Evolutionary conservation across 1,140 invertebrate genomes (phyloP), one percentile per base, ranked within the genome.

Genomic region (Ceratina australensis): DNA sequence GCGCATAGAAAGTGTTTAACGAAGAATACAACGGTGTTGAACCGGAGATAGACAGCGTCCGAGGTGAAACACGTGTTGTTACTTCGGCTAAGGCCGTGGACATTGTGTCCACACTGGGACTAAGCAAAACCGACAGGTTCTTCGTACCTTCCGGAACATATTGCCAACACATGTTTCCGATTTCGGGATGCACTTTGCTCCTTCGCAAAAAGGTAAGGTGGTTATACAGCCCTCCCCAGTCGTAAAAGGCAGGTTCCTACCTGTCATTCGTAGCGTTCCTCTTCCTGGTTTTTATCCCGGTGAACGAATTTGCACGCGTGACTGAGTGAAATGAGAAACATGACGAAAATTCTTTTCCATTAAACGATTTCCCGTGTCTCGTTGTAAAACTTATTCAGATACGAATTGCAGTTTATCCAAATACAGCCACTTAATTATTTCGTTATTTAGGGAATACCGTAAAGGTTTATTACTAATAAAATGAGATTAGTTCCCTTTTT

Each of bases 11-110:
- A 59, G 64, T 83, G 60, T 82, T 80, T 63, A 65, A 78, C 74
- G 22, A 13, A 67, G 68, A 73, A 72, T 80, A 26, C 67, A 26
- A 52, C 67, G 20, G 63, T 1, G 1, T 20, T 26, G 20, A 50
- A 13, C 18, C 28, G 2, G 10, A 42, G 33, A 0, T 50, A 64
- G 60, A 33, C 63, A 78, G 56, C 68, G 22, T 50, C 8, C 8
- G 18, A 5, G n/a, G 64, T 47, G 49, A 22, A 72, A 77, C 78
- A 80, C 69, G 78, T 74, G 81, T 78, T 74, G 81, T 78, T 73
- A 16, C 42, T 52, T 28, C 15, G 24, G 24, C 49, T 63, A 72
- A 68, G 73, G 68, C 16, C 63, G 68, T 61, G 28, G 69, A 72
- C 69, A 78, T 78, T 78, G 72, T 78, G 66, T 22, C 22, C 59